Evolutionary conservation across 2,888 invertebrate species (phyloP).

Genomic region (Odontothrips loti): DNA sequence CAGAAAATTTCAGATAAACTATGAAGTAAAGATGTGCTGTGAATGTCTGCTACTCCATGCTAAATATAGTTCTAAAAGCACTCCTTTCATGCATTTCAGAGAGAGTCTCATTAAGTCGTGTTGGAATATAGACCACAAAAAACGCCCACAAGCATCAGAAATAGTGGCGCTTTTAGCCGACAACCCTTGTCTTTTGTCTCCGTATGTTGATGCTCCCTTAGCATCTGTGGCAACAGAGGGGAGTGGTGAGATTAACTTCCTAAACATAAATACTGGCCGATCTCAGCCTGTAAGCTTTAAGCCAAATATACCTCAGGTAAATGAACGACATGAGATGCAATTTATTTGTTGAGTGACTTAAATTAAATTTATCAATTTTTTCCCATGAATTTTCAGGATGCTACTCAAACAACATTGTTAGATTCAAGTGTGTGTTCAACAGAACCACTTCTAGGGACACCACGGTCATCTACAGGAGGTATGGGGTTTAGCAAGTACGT

Average conservation of each 20-base stretch:
- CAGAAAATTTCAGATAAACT: background rate
- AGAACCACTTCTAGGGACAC: background rate
- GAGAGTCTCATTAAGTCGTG: conserved; percentile 71
- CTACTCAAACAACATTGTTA: background rate
- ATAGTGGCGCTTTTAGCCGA: conserved; percentile 76
- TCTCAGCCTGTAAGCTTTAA: background rate
- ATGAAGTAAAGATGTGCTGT: conserved; percentile 10
- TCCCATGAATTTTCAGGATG: background rate
- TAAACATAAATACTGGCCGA: background rate
- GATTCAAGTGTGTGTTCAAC: conserved; percentile 16
- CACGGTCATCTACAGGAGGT: conserved; percentile 17
- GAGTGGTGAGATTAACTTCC: conserved; percentile 49
- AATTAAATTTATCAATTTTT: background rate
- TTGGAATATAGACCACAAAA: conserved; percentile 66
- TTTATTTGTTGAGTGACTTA: background rate
- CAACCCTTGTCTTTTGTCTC: conserved; percentile 69
- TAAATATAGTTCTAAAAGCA: conserved; percentile 17
- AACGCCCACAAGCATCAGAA: conserved; percentile 71
- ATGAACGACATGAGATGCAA: background rate
- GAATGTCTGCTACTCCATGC: background rate
- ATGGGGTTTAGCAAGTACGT: conserved; percentile 10
- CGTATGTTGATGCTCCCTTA: conserved; percentile 72
- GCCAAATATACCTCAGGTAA: background rate
- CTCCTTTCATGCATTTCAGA: conserved; percentile 49
- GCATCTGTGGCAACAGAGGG: conserved; percentile 70